Evolutionary conservation across 2,888 invertebrate genomes (phyloP).

Genomic region (Galeruca laticollis): DNA sequence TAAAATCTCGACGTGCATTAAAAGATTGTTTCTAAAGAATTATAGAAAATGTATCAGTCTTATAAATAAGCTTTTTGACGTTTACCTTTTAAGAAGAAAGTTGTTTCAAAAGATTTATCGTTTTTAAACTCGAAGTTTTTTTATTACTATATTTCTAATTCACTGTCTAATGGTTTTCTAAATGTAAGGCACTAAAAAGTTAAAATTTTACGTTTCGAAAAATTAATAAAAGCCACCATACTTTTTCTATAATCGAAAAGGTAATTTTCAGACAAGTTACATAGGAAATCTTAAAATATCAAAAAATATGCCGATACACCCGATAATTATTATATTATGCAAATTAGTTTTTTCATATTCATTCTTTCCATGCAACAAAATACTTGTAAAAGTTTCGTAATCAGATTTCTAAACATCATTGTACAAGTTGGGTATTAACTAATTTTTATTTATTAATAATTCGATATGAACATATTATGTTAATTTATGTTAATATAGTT

Average conservation of each 20-base stretch:
- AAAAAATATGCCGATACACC: not conserved
- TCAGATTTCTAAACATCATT: conserved; percentile 4
- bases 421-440: not conserved
- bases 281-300: no score
- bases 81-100: conserved; percentile 16
- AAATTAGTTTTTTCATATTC: not conserved
- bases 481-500: no score
- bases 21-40: not conserved
- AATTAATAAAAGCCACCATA: no score
- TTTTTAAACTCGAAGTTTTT: not conserved
- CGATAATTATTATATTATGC: not conserved
- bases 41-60: not conserved
- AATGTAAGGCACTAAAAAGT: no score
- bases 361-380: not conserved
- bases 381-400: conserved; percentile 2
- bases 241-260: no score
- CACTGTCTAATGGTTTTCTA: no score
- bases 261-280: no score
- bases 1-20: conserved; percentile 8
- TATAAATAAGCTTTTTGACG: conserved; percentile 4
- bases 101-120: not conserved
- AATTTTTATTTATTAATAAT: no score
- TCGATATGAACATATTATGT: no score
- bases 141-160: no score
- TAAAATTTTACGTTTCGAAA: no score